These are phyloP conservation scores for Lycophotia porphyrea DNA, from an alignment of 2,888 invertebrate genomes.

Conservation along the genomic window DNA sequence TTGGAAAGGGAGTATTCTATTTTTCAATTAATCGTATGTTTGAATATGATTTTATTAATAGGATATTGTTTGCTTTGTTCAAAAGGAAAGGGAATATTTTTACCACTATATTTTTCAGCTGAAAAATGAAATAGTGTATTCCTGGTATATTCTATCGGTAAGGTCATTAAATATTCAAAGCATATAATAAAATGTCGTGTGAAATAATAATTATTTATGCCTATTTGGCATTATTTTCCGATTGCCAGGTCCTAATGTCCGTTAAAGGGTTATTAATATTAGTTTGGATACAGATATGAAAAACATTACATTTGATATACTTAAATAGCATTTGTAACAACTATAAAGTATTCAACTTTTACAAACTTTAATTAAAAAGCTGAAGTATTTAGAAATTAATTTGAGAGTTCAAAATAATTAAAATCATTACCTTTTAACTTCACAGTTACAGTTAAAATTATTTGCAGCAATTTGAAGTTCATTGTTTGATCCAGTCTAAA, in stretches of 20 bases:
- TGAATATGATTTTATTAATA: no score
- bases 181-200: not conserved
- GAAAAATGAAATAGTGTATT: not conserved
- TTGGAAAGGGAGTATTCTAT: not conserved
- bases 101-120: not conserved
- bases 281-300: not conserved
- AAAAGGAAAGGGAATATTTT: not conserved
- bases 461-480: constrained; percentile 53
- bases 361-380: not conserved
- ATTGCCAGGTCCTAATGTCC: not conserved
- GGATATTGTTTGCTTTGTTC: not conserved
- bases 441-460: constrained; percentile 49
- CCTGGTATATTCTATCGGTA: not conserved
- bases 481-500: constrained; percentile 49
- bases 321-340: not conserved
- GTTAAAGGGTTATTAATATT: not conserved
- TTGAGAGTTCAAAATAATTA: not conserved
- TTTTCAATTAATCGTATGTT: not conserved
- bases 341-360: not conserved
- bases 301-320: not conserved
- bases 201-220: not conserved
- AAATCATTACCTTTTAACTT: constrained; percentile 58
- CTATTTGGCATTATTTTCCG: not conserved
- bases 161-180: not conserved
- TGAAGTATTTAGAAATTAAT: not conserved